phyloP scores from a whole-genome alignment of 2,113 vertebrate genomes.

The Lontra canadensis region DNA sequence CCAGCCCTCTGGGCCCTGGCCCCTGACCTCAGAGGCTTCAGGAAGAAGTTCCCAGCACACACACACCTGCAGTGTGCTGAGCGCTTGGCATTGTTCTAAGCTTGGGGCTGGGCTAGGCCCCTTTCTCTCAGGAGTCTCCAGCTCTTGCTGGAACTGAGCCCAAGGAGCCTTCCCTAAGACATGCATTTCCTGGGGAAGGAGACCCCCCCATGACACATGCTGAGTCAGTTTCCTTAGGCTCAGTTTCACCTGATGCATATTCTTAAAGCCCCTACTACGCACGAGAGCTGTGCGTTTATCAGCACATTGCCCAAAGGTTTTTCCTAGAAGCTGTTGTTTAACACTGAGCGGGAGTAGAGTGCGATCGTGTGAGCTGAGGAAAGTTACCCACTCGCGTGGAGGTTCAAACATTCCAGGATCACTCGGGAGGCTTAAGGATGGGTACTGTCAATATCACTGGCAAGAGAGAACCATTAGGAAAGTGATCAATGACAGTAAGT shows the following conservation, averaged over 20 bases:
- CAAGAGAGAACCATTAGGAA: neutral
- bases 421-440: neutral
- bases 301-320: neutral
- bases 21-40: conserved; percentile 60
- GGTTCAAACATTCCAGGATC: neutral
- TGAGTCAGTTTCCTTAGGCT: neutral
- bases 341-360: neutral
- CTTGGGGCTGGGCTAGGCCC: neutral
- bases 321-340: neutral
- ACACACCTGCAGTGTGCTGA: conserved; percentile 42
- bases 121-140: conserved; percentile 3
- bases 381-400: neutral
- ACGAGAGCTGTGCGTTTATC: too few relatives aligned
- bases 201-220: neutral
- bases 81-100: conserved; percentile 18
- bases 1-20: neutral
- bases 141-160: neutral
- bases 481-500: neutral
- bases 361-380: accelerated
- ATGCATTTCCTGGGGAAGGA: neutral
- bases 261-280: neutral
- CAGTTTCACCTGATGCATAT: neutral
- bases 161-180: neutral
- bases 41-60: conserved; percentile 47
- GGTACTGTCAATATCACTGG: neutral